These are phyloP conservation scores for Ylistrum balloti DNA, from an alignment of 1,140 invertebrate genomes.

Conservation along the genomic window DNA sequence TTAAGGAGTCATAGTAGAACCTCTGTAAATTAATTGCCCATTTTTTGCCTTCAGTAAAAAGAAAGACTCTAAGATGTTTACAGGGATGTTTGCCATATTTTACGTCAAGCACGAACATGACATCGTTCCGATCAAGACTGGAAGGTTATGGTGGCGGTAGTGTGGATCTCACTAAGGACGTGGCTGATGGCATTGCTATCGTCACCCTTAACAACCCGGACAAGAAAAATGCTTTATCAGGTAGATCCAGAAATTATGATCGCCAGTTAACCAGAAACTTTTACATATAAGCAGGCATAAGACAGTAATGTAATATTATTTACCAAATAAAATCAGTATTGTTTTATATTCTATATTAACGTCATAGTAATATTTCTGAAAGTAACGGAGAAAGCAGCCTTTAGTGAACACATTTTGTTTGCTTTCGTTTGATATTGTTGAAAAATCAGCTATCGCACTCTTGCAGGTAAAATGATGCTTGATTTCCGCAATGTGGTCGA, in stretches of 20 bases:
- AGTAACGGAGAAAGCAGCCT: no score
- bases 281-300: no score
- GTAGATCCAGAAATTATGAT: conserved; percentile 57
- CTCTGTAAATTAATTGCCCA: no score
- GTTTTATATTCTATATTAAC: no score
- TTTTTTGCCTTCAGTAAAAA: not conserved
- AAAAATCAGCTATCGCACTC: no score
- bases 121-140: conserved; percentile 35
- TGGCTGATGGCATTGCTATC: conserved; percentile 82
- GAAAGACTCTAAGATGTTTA: not conserved
- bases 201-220: conserved; percentile 82
- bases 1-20: no score
- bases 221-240: conserved; percentile 83
- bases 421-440: no score
- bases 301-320: no score
- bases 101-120: not conserved
- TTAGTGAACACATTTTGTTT: no score
- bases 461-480: conserved; percentile 86
- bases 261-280: no score
- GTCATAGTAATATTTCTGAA: no score
- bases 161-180: conserved; percentile 82
- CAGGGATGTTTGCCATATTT: not conserved
- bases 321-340: no score
- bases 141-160: conserved; percentile 78
- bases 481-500: conserved; percentile 83